Conservation (phyloP, 2,888 invertebrate genomes). For the Hyppa rectilinea region DNA sequence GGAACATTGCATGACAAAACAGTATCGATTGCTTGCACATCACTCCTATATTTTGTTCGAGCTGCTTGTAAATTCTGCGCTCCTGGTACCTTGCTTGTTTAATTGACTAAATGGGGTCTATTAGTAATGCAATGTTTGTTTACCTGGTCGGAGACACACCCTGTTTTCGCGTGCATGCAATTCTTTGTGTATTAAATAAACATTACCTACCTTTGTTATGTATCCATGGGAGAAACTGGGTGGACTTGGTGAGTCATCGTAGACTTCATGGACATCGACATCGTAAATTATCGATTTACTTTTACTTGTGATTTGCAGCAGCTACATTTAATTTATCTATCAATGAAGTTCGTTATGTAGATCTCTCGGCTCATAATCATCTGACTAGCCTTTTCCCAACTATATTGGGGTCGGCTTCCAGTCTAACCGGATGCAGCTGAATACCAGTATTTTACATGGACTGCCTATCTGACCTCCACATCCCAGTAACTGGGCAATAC, state of each 20-base stretch:
- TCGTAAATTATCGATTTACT: neutral
- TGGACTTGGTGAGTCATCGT: constrained; percentile 35
- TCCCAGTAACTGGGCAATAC: too few species aligned
- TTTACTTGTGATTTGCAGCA: neutral
- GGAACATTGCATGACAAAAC: constrained; percentile 62
- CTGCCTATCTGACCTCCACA: too few species aligned
- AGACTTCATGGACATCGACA: too few species aligned
- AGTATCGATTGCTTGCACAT: constrained; percentile 61
- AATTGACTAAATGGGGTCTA: constrained; percentile 44
- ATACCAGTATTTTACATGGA: too few species aligned
- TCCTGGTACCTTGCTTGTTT: constrained; percentile 43
- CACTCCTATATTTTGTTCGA: constrained; percentile 30
- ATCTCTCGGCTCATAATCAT: too few species aligned
- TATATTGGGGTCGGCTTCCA: too few species aligned
- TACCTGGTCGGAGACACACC: constrained; percentile 38
- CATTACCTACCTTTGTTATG: constrained; percentile 25
- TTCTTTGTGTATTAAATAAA: constrained; percentile 34
- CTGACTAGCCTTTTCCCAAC: too few species aligned
- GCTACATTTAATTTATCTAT: neutral
- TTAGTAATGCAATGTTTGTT: constrained; percentile 40
- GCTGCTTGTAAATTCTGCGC: constrained; percentile 26
- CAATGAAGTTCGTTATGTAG: neutral
- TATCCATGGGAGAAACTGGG: constrained; percentile 7
- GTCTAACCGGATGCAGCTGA: too few species aligned
- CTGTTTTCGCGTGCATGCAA: constrained; percentile 53